These are phyloP conservation scores for Albula goreensis DNA, from an alignment of 2,113 vertebrate genomes.

Conservation along the genomic window DNA sequence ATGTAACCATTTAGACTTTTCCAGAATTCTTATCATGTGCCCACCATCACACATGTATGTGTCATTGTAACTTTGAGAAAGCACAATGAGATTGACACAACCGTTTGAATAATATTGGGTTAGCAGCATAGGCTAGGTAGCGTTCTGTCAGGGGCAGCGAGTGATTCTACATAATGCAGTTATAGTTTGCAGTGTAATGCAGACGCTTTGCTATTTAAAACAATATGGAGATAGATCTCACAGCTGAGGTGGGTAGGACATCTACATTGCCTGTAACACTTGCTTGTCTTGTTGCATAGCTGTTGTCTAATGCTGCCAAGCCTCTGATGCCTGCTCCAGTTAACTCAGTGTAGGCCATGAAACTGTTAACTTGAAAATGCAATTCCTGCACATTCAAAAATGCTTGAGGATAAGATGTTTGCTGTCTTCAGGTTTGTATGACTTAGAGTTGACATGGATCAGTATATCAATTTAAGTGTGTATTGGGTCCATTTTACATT, in stretches of 20 bases:
- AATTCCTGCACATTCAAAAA: slow-evolving; percentile 50
- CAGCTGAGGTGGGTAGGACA: no score
- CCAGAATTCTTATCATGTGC: slow-evolving; percentile 29
- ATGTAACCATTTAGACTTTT: slow-evolving; percentile 34
- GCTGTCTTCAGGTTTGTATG: background rate
- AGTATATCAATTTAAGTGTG: slow-evolving; percentile 36
- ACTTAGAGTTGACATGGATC: background rate
- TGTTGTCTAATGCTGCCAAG: background rate
- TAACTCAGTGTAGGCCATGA: slow-evolving; percentile 53
- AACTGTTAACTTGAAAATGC: slow-evolving; percentile 43
- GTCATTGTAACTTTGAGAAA: slow-evolving; percentile 54
- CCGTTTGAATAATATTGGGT: background rate
- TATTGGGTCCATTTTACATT: slow-evolving; percentile 53
- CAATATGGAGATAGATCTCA: no score
- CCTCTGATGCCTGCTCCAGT: slow-evolving; percentile 5
- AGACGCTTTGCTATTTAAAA: background rate
- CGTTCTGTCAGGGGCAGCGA: no score
- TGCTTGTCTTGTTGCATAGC: slow-evolving; percentile 26
- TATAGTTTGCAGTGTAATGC: background rate
- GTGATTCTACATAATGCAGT: background rate
- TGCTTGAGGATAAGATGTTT: background rate
- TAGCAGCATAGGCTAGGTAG: no score
- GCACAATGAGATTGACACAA: slow-evolving; percentile 51
- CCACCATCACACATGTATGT: slow-evolving; percentile 31
- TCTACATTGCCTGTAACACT: background rate